Base-by-base conservation (phyloP, 1,140 invertebrate genomes). In the Cyrtorhinus lividipennis region DNA sequence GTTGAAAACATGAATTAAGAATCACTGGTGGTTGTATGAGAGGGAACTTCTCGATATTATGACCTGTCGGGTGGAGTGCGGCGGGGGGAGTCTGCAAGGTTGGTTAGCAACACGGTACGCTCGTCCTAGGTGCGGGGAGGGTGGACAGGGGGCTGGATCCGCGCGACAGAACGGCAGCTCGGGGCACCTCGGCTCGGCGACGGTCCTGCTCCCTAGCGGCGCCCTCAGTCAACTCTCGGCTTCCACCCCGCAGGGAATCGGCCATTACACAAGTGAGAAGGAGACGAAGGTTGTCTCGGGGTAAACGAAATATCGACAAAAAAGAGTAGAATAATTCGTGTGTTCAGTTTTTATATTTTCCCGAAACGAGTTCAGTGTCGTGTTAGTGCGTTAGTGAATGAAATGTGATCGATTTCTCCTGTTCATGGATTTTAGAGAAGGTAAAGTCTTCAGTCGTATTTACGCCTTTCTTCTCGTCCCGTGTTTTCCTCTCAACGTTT, bases 321-420 rank as follows among this genome's bases (percentile, higher is more conserved):
- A 38, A 38, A 38, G 30, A 8, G 30, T 38, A 38, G 5, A 38
- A 38, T 38, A 38, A 38, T 38, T n/a, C 30, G 15, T 8, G 30
- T 38, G 30, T 38, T 38, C 30, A 38, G 30, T 8, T 38, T 38
- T 8, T 38, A 38, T 5, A 8, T 38, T 38, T 38, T 8, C 15
- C 15, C 30, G 30, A 38, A 15, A 38, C 15, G n/a, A 38, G 15
- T 38, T 15, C 5, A 38, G 30, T 38, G 30, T 15, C 15, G 30
- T 38, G 5, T 38, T 38, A 38, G 5, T 38, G 30, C 30, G 30
- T 8, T 5, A 38, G 30, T 38, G 48, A 5, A 22, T 10, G 48
- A 53, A 53, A 53, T 53, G 48, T 53, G 48, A 53, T 53, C 48
- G 48, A 53, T 22, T 12, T 53, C 48, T 53, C 48, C 10, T 10